phyloP scores from a whole-genome alignment of 2,888 invertebrate species.

The Achlya flavicornis region DNA sequence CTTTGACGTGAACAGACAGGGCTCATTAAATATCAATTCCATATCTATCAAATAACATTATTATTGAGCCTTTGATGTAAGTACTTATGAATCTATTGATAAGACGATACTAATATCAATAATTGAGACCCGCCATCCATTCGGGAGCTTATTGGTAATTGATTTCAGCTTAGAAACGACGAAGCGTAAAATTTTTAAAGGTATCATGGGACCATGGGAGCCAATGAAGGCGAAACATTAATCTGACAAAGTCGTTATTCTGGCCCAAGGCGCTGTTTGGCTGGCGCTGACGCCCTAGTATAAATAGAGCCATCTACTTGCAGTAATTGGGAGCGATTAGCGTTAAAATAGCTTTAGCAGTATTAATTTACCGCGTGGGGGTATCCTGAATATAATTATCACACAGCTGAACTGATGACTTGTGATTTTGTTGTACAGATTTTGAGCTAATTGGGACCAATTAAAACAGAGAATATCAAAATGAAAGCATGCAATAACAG shows the following conservation, averaged over 20 bases:
- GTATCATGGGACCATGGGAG: conserved; percentile 18
- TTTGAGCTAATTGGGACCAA: background rate
- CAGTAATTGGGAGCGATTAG: conserved; percentile 39
- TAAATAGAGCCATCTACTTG: conserved; percentile 22
- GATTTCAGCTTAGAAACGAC: background rate
- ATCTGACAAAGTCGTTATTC: conserved; percentile 15
- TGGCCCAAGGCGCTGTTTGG: conserved; percentile 5
- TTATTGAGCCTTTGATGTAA: conserved; percentile 57
- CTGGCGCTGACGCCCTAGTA: conserved; percentile 10
- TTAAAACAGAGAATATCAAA: background rate
- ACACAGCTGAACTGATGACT: conserved; percentile 17
- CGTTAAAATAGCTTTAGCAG: conserved; percentile 22
- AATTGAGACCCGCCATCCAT: conserved; percentile 13
- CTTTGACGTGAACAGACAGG: conserved; percentile 34
- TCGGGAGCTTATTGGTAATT: conserved; percentile 9
- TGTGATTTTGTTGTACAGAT: background rate
- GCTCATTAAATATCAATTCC: conserved; percentile 52
- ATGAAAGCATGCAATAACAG: too few species aligned
- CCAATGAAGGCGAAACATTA: conserved; percentile 14
- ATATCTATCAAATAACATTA: conserved; percentile 50
- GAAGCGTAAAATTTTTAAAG: conserved; percentile 14
- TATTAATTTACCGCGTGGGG: conserved; percentile 18
- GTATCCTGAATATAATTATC: conserved; percentile 8
- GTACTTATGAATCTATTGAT: conserved; percentile 20
- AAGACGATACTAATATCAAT: conserved; percentile 17